Conservation (phyloP, 2,797 vertebrate genomes). For the Chromis chromis region DNA sequence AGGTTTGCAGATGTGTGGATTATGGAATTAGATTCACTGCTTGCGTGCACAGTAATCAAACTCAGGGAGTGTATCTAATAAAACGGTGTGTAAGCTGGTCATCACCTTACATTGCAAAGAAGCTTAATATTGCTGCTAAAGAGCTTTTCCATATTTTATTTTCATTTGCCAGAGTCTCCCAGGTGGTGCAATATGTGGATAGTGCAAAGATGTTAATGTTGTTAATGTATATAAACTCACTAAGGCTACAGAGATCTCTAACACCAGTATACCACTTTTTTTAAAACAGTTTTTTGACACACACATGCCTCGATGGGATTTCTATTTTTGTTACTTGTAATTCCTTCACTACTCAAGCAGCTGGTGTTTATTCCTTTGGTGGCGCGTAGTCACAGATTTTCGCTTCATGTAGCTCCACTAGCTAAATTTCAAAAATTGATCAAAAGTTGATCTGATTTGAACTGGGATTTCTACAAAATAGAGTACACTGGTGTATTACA, state of each 20-base stretch:
- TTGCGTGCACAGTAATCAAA: conserved; percentile 35
- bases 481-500: neutral
- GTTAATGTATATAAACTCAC: conserved; percentile 19
- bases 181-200: conserved; percentile 9
- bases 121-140: conserved; percentile 7
- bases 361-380: conserved; percentile 1
- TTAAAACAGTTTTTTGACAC: neutral
- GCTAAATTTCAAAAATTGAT: neutral
- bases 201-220: conserved; percentile 18
- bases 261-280: neutral
- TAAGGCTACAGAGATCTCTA: neutral
- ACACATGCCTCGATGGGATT: neutral
- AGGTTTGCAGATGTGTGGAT: conserved; percentile 36
- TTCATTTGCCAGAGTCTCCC: neutral
- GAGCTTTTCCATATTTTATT: conserved; percentile 17
- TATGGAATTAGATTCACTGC: conserved; percentile 30
- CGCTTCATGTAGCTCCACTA: neutral
- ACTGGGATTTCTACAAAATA: neutral
- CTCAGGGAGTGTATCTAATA: conserved; percentile 31
- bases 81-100: conserved; percentile 14
- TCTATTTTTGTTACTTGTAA: neutral
- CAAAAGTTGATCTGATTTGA: neutral
- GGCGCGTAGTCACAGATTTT: neutral
- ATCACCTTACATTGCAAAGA: conserved; percentile 30
- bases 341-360: neutral